Percentiles rank a stretch among this genome's conserved stretches.
Conservation (phyloP, 2,888 invertebrate species). For the Willowsia nigromaculata region DNA sequence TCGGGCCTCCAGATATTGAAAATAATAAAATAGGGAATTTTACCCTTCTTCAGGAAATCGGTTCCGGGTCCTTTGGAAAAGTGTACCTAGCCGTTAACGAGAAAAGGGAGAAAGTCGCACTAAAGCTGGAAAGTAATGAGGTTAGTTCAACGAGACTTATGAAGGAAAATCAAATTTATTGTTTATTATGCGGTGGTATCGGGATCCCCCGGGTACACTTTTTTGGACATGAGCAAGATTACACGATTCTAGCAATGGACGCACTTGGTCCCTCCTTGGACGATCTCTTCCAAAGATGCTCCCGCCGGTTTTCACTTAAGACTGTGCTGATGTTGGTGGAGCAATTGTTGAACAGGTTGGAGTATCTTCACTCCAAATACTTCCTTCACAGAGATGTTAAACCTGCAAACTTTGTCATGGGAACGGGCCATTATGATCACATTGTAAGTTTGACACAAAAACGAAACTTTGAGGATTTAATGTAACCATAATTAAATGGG, state of each 20-base stretch:
- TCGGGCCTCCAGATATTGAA: not conserved
- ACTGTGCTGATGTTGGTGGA: constrained; percentile 99
- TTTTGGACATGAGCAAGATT: not conserved
- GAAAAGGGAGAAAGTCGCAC: not conserved
- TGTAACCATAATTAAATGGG: not conserved
- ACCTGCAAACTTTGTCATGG: constrained; percentile 99
- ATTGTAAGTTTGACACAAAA: too few relatives aligned
- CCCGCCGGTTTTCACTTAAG: constrained; percentile 98
- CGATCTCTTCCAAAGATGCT: constrained; percentile 99
- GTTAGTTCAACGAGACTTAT: not conserved
- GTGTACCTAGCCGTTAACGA: not conserved
- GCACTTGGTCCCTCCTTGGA: constrained; percentile 97
- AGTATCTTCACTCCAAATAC: constrained; percentile 98
- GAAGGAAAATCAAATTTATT: not conserved
- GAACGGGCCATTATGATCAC: constrained; percentile 85
- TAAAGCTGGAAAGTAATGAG: not conserved
- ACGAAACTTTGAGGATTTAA: not conserved
- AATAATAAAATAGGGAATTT: not conserved
- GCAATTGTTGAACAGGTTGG: constrained; percentile 95
- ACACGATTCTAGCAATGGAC: constrained; percentile 92
- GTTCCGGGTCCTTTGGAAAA: constrained; percentile 10
- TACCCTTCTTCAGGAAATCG: not conserved
- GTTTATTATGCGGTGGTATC: not conserved
- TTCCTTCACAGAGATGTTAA: constrained; percentile 99
- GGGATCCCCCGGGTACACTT: not conserved